phyloP scores from a whole-genome alignment of 2,888 invertebrate genomes.

The Microctonus brassicae region DNA sequence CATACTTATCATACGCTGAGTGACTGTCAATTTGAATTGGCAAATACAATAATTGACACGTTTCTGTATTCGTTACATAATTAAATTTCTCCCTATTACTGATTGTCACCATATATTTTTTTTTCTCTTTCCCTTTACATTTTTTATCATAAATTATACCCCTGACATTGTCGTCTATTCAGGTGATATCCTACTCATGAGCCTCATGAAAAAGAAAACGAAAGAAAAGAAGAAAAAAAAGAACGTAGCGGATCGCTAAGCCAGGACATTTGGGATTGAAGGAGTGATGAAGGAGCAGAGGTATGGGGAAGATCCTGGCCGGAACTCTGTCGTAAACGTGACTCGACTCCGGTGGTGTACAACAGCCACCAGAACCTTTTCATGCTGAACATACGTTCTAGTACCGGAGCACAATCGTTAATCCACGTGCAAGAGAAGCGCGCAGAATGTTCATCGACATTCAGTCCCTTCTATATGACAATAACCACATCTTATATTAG shows the following conservation, averaged over 20 bases:
- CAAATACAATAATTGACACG: background rate
- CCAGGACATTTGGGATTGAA: conserved; percentile 11
- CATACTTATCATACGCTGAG: background rate
- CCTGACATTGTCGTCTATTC: conserved; percentile 11
- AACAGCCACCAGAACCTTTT: conserved; percentile 27
- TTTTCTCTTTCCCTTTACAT: background rate
- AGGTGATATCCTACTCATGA: background rate
- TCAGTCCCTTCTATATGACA: background rate
- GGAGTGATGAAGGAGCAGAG: background rate
- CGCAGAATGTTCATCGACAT: conserved; percentile 39
- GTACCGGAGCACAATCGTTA: conserved; percentile 40
- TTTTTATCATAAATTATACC: background rate
- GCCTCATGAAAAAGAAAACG: conserved; percentile 13
- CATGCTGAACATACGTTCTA: conserved; percentile 28
- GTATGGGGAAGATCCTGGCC: conserved; percentile 33
- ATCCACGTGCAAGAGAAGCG: conserved; percentile 36
- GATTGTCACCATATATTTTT: background rate
- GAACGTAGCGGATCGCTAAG: conserved; percentile 19
- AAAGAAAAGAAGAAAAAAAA: background rate
- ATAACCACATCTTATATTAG: background rate
- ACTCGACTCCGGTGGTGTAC: conserved; percentile 36
- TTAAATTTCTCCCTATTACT: background rate
- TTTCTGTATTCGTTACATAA: background rate
- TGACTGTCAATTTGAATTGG: background rate
- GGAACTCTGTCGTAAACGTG: conserved; percentile 38